These are phyloP conservation scores for Triplophysa siluroides DNA, from an alignment of 2,113 vertebrate species.

Conservation along the genomic window DNA sequence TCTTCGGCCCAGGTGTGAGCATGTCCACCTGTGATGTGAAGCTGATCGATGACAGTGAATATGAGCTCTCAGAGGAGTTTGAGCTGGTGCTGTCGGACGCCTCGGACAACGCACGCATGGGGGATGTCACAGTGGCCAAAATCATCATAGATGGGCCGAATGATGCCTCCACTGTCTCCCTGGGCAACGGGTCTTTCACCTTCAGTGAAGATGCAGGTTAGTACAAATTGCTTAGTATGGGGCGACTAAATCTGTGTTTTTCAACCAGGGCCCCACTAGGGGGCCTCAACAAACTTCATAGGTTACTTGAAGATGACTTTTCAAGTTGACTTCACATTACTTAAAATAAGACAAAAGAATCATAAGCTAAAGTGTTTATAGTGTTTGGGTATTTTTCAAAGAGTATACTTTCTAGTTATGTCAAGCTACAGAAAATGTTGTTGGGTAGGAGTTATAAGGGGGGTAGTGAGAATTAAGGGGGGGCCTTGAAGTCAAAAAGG, in stretches of 20 bases:
- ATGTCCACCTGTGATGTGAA: constrained; percentile 83
- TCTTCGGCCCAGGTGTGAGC: constrained; percentile 84
- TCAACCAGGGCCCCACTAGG: no score
- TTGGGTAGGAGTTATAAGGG: no score
- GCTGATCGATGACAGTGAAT: constrained; percentile 94
- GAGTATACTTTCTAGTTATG: no score
- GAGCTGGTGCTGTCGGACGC: constrained; percentile 83
- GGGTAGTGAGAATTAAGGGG: no score
- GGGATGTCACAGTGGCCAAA: constrained; percentile 74
- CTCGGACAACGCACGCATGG: constrained; percentile 84
- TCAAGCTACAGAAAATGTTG: no score
- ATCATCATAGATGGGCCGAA: constrained; percentile 91
- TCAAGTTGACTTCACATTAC: no score
- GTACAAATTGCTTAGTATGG: background rate
- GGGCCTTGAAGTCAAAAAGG: no score
- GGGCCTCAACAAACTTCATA: no score
- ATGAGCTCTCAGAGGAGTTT: constrained; percentile 94
- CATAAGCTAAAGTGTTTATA: no score
- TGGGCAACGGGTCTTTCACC: constrained; percentile 85
- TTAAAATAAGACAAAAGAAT: no score
- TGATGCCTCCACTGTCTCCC: constrained; percentile 86
- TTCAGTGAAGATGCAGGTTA: constrained; percentile 92
- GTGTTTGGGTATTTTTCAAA: no score
- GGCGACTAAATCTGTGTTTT: background rate
- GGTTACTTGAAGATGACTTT: no score